Percentiles rank a stretch among this genome's conserved stretches.
Evolutionary conservation across 2,113 vertebrate genomes (phyloP).

Genomic region (Ivindomyrus marchei): DNA sequence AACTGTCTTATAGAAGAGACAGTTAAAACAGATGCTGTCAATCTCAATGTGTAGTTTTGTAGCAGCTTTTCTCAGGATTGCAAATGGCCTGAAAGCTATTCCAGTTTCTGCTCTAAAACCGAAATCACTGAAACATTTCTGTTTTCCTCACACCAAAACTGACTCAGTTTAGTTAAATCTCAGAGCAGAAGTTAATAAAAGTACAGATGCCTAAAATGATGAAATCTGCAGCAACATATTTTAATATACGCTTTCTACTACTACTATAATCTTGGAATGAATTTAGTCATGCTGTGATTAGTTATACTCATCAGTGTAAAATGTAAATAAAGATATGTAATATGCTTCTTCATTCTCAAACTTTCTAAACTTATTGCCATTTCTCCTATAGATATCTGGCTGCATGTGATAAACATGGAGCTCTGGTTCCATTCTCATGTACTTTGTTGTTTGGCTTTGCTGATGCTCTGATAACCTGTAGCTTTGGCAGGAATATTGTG

Average conservation of each 20-base stretch:
- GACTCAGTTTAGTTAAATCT: neutral
- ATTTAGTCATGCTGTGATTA: constrained; percentile 2
- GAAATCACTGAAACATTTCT: neutral
- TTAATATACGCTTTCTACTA: neutral
- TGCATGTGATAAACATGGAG: neutral
- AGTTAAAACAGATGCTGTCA: neutral
- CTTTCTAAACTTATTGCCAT: neutral
- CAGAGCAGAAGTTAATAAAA: neutral
- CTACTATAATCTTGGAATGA: neutral
- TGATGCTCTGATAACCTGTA: neutral
- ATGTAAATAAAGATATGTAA: neutral
- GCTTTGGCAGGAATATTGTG: neutral
- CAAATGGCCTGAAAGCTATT: neutral
- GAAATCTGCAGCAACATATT: neutral
- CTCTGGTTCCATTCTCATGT: neutral
- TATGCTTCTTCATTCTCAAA: neutral
- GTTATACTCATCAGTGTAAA: neutral
- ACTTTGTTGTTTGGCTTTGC: neutral
- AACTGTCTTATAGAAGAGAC: neutral
- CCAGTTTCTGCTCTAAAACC: neutral
- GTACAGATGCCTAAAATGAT: neutral
- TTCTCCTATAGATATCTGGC: neutral
- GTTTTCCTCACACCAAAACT: neutral
- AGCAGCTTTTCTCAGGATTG: neutral
- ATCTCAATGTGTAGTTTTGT: neutral